These are phyloP conservation scores for Odontocolon sp. DNA, from an alignment of 2,888 invertebrate genomes.

Conservation along the genomic window DNA sequence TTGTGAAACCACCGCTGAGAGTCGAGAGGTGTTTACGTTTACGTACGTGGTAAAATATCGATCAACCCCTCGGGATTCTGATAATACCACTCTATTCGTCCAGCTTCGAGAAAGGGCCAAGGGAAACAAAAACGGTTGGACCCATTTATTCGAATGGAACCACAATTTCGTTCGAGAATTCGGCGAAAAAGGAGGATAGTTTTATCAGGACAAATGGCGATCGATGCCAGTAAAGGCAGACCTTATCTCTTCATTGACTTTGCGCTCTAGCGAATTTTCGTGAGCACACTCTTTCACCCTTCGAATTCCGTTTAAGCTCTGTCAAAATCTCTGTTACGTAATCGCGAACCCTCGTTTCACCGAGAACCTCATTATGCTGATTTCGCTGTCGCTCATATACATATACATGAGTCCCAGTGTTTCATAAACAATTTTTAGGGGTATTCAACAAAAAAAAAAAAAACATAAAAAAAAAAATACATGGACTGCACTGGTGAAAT, in stretches of 20 bases:
- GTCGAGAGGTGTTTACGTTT: slow-evolving; percentile 12
- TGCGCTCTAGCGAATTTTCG: slow-evolving; percentile 24
- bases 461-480: too few relatives aligned
- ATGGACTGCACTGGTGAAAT: too few relatives aligned
- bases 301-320: slow-evolving; percentile 12
- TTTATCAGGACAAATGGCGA: slow-evolving; percentile 62
- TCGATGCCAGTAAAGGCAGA: slow-evolving; percentile 53
- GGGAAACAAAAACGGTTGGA: slow-evolving; percentile 39
- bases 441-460: too few relatives aligned
- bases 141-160: slow-evolving; percentile 57
- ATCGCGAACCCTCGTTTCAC: not conserved
- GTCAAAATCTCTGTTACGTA: not conserved
- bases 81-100: slow-evolving; percentile 24
- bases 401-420: too few relatives aligned
- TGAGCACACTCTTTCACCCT: slow-evolving; percentile 8
- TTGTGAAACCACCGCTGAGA: not conserved
- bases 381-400: not conserved
- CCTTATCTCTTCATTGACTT: slow-evolving; percentile 62
- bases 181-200: slow-evolving; percentile 46
- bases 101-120: slow-evolving; percentile 1
- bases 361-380: not conserved
- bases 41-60: slow-evolving; percentile 48
- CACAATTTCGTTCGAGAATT: slow-evolving; percentile 52
- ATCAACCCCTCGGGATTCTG: slow-evolving; percentile 36
- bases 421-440: too few relatives aligned